Conservation (phyloP, 1,140 invertebrate genomes). For the Hylyphantes graminicola region DNA sequence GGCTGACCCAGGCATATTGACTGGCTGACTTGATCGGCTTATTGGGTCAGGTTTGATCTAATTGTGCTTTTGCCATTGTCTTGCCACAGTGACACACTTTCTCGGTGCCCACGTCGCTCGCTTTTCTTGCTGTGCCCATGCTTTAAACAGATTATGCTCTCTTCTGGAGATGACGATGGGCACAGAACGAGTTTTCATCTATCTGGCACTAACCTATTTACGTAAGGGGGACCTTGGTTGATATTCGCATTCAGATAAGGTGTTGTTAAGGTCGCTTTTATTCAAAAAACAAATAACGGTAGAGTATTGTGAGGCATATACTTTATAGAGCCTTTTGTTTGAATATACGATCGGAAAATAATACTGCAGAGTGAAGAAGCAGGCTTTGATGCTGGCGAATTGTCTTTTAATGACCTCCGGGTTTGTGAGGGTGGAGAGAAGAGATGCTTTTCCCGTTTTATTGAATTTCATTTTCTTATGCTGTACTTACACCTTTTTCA, state of each 20-base stretch:
- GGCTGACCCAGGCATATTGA: slow-evolving; percentile 14
- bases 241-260: slow-evolving; percentile 45
- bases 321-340: slow-evolving; percentile 53
- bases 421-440: neutral
- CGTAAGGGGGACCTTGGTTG: slow-evolving; percentile 43
- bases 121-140: slow-evolving; percentile 11
- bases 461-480: no score
- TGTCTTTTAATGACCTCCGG: slow-evolving; percentile 15
- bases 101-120: slow-evolving; percentile 14
- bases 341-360: slow-evolving; percentile 48
- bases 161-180: slow-evolving; percentile 12
- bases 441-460: no score
- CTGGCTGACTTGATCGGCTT: slow-evolving; percentile 39
- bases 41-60: slow-evolving; percentile 59
- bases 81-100: slow-evolving; percentile 59
- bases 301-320: slow-evolving; percentile 27
- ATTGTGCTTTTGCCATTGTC: slow-evolving; percentile 49
- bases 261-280: slow-evolving; percentile 41
- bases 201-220: slow-evolving; percentile 50
- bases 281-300: slow-evolving; percentile 29
- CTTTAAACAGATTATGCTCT: slow-evolving; percentile 25
- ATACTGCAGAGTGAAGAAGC: neutral
- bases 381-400: neutral
- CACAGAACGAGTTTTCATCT: slow-evolving; percentile 36
- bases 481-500: no score